Base-by-base conservation (phyloP, 2,113 vertebrate species). In the Ictalurus punctatus region DNA sequence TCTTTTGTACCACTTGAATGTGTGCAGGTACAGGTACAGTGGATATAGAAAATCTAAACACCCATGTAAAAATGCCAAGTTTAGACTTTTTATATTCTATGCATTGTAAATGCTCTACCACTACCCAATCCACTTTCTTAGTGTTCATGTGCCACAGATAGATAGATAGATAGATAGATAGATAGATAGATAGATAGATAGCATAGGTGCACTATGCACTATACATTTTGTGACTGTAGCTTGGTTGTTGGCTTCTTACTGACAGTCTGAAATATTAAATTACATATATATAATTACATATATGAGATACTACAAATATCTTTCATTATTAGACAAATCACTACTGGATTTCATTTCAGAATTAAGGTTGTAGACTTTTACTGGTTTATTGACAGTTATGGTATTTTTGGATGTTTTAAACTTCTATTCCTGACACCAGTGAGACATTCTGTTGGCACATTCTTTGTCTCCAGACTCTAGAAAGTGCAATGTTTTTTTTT, bases 401-500 rank as follows among this genome's bases (percentile, higher is more conserved):
- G 6, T 65, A 78, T 12, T 30, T 65, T 69, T 8, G 65, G 17
- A 56, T 89, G 76, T 59, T 85, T 71, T 56, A 14, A 76, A 84
- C 58, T 56, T 67, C 10, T 80, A 3, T 44, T 59, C 30, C 69
- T 89, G 74, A 23, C n/a, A 27, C 82, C 44, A 89, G 17, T 84
- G 71, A 40, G 73, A 84, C 34, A 76, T 48, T 23, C 58, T 86
- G 12, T 25, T 85, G 56, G 79, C 83, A 81, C 65, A 12, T 63
- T 78, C 23, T 48, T 76, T 40, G 34, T 37, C 59, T 54, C 5
- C 56, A 21, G 21, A 84, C n/a, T 27, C 69, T 37, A 21, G 34
- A 1, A 74, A 40, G 71, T 56, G 71, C 27, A 74, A 76, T 6
- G 0, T 54, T 6, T 59, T 37, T 27, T 40, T 6, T 48, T 48